Conservation (phyloP, 1,140 invertebrate genomes). For the Achroia grisella region DNA sequence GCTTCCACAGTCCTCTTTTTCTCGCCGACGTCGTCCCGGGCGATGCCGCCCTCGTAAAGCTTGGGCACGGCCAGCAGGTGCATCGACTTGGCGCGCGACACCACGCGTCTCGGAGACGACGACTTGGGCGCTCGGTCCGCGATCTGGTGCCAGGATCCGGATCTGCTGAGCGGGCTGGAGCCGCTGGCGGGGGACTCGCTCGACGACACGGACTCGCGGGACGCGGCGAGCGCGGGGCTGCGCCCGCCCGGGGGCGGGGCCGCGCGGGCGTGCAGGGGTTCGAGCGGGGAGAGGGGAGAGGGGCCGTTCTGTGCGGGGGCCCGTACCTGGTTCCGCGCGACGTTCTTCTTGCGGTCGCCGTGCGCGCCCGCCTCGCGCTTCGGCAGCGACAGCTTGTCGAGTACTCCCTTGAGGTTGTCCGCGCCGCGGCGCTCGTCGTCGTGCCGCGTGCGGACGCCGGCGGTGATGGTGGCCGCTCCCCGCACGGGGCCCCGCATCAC, state of each 20-base stretch:
- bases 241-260: conserved; percentile 15
- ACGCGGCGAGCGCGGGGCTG: conserved; percentile 38
- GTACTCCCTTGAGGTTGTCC: conserved; percentile 66
- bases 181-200: conserved; percentile 42
- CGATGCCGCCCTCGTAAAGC: conserved; percentile 85
- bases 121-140: conserved; percentile 40
- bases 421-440: conserved; percentile 60
- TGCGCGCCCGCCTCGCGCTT: conserved; percentile 45
- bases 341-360: conserved; percentile 43
- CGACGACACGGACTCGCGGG: conserved; percentile 39
- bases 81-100: conserved; percentile 81
- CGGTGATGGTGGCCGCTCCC: conserved; percentile 75
- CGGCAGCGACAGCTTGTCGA: conserved; percentile 62
- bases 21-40: conserved; percentile 80
- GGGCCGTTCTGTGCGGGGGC: conserved; percentile 22
- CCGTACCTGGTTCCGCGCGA: conserved; percentile 35
- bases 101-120: conserved; percentile 53
- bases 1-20: conserved; percentile 87
- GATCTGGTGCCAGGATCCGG: conserved; percentile 86
- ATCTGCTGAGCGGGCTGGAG: conserved; percentile 77
- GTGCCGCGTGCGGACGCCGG: conserved; percentile 66
- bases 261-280: conserved; percentile 50
- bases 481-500: conserved; percentile 79
- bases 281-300: conserved; percentile 54
- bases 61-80: conserved; percentile 81